These are phyloP conservation scores for Furcifer pardalis DNA, from an alignment of 2,797 vertebrate species.

Conservation along the genomic window DNA sequence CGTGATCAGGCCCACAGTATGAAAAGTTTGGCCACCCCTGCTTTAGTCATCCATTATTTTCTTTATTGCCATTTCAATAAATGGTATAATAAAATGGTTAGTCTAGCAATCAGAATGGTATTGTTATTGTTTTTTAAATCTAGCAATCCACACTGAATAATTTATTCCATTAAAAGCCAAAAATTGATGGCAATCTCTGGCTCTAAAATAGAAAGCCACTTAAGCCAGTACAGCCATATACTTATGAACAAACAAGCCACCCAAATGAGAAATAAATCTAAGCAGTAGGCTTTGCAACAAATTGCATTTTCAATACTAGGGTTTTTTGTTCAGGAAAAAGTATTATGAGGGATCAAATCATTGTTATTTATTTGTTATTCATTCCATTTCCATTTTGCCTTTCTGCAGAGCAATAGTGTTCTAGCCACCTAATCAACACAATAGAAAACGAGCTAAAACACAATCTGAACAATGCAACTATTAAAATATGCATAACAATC, in stretches of 20 bases:
- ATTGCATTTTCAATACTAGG: neutral
- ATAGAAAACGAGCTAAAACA: no score
- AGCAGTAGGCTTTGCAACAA: neutral
- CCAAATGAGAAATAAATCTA: neutral
- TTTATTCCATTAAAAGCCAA: neutral
- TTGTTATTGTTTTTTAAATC: neutral
- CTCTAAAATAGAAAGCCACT: neutral
- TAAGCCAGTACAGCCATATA: neutral
- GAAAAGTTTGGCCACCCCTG: no score
- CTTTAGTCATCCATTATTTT: neutral
- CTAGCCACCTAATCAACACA: no score
- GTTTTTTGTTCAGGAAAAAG: neutral
- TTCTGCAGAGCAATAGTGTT: no score
- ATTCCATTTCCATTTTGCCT: no score
- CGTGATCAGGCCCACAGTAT: no score
- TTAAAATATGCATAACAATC: no score
- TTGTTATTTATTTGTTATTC: no score
- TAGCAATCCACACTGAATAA: conserved; percentile 40
- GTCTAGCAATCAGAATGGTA: conserved; percentile 13
- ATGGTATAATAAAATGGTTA: neutral
- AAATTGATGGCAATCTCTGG: neutral
- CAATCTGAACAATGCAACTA: no score
- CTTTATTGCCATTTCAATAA: neutral
- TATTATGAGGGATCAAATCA: neutral
- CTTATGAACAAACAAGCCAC: neutral